Conservation (phyloP, 2,888 invertebrate genomes). For the Belgica antarctica region DNA sequence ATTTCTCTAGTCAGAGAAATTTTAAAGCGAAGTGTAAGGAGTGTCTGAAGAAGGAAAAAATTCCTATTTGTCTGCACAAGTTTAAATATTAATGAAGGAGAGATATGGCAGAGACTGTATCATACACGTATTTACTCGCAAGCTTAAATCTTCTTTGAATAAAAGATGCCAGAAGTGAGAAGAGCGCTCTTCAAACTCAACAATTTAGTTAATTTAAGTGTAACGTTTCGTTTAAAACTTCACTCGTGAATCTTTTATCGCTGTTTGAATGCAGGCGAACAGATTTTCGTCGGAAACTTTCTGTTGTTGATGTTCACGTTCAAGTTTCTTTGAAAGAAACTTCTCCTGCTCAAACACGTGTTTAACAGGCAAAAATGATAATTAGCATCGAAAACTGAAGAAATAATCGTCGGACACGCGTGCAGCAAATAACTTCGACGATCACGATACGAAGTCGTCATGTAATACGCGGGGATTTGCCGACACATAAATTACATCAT, state of each 20-base stretch:
- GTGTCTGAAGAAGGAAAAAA: not conserved
- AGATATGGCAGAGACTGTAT: constrained; percentile 9
- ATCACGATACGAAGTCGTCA: not conserved
- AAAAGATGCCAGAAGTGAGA: not conserved
- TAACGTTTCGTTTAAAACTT: constrained; percentile 33
- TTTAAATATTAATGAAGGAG: constrained; percentile 11
- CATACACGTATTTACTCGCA: not conserved
- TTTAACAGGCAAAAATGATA: too few species aligned
- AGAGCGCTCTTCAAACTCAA: constrained; percentile 30
- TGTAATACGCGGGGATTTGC: not conserved
- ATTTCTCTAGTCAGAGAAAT: not conserved
- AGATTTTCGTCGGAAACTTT: not conserved
- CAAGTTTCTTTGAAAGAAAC: too few species aligned
- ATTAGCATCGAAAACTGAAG: too few species aligned
- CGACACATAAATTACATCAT: not conserved
- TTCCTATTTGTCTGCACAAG: not conserved
- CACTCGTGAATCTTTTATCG: too few species aligned
- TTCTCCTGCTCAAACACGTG: too few species aligned
- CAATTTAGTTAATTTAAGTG: constrained; percentile 36
- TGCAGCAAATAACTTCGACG: not conserved
- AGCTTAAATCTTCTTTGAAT: too few species aligned
- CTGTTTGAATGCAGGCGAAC: too few species aligned
- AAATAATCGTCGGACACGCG: not conserved
- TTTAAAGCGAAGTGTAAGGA: not conserved
- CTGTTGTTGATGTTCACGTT: not conserved